Conservation (phyloP, 2,113 vertebrate species). For the Nibea coibor region DNA sequence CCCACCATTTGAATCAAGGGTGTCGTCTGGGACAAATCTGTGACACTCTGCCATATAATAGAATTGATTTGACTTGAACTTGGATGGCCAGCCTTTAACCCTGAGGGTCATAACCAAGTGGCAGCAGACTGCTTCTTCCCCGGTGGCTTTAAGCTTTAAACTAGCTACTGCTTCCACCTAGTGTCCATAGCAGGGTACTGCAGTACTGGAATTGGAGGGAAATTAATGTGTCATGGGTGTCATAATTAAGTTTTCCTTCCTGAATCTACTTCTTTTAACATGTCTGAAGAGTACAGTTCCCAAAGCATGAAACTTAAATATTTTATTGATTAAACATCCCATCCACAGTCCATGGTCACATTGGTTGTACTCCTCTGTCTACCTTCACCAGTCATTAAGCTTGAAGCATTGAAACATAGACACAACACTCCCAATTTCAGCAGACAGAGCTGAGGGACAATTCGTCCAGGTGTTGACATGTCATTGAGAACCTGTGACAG, state of each 20-base stretch:
- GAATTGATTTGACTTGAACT: not conserved
- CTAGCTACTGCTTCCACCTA: slow-evolving; percentile 53
- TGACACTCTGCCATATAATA: not conserved
- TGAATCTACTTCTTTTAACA: not conserved
- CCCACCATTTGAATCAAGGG: not conserved
- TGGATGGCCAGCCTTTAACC: no score
- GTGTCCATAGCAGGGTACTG: slow-evolving; percentile 35
- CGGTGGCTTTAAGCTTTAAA: not conserved
- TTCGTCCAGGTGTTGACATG: not conserved
- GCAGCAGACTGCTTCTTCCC: not conserved
- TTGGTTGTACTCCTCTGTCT: not conserved
- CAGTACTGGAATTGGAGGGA: not conserved
- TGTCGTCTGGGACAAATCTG: not conserved
- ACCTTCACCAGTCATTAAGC: not conserved
- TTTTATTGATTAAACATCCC: not conserved
- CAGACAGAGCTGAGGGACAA: not conserved
- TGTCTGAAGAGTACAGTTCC: not conserved
- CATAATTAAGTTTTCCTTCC: not conserved
- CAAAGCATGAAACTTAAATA: not conserved
- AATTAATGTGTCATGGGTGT: not conserved
- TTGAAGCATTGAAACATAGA: not conserved
- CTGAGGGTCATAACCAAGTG: no score
- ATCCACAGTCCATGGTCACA: not conserved
- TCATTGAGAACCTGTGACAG: slow-evolving; percentile 8
- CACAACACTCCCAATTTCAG: not conserved